Base-by-base conservation (phyloP, 1,140 invertebrate species). In the Colletes latitarsis region DNA sequence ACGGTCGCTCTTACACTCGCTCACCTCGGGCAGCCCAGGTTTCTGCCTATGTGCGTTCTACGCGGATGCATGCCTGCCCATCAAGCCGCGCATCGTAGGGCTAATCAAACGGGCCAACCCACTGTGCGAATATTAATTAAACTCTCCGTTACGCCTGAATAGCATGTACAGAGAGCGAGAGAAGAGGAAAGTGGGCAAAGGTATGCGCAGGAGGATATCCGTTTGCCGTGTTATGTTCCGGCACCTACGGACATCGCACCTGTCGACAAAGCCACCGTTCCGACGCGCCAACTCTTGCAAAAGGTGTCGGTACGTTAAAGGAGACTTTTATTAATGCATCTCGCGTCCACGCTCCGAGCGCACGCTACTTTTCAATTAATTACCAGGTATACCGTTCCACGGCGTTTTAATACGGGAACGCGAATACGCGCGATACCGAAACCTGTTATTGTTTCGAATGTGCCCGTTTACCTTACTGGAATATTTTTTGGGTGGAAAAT, bases 71-170 rank as follows among this genome's bases (percentile, higher is more conserved):
- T 89, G 89, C 90, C 77, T 88, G 89, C 86, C 90, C 90, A 90
- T 91, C 89, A 89, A 89, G 82, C 87, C 82, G 87, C 86, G 88
- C 89, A 89, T 90, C 87, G 83, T 82, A 86, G 71, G 88, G 89
- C 91, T 91, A 91, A 91, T 91, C 90, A 91, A 91, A 91, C 90
- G 89, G 86, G 86, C 89, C 85, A 83, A 86, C 89, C 86, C 88
- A 83, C 88, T 89, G 88, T 87, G 88, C 89, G 88, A 91, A 91
- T 91, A 91, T 91, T 91, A 91, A 91, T 91, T 91, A 90, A 91
- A 91, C 89, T 89, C 88, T 88, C 84, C 84, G 85, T 91, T 91
- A 89, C 89, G 88, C 75, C 86, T 86, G 89, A 90, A 88, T 85
- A 74, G 90, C 85, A 82, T 82, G 83, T 81, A 88, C 75, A 87